A percentile compares a stretch with the other conserved stretches of the same genome.
These are phyloP conservation scores for Drosophila pseudotalamancana DNA, from an alignment of 2,888 invertebrate species.

Conservation along the genomic window DNA sequence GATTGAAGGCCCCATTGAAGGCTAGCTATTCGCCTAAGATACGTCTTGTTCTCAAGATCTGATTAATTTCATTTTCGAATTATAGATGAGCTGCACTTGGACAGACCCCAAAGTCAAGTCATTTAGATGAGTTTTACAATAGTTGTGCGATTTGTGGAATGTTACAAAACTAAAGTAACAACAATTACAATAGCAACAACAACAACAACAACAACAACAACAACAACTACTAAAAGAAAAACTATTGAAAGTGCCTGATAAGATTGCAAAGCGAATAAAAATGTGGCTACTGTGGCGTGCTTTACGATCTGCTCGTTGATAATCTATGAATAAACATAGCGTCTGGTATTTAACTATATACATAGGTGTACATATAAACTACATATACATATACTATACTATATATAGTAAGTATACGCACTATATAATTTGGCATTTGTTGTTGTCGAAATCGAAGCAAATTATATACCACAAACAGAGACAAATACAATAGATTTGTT, in stretches of 20 bases:
- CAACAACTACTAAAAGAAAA: constrained; percentile 10
- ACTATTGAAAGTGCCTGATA: constrained; percentile 32
- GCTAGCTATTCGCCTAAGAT: constrained; percentile 7
- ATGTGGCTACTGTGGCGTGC: constrained; percentile 27
- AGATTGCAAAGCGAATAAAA: constrained; percentile 33
- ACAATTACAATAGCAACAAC: background rate
- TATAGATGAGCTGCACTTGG: constrained; percentile 8
- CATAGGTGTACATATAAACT: background rate
- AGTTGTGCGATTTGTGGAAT: constrained; percentile 29
- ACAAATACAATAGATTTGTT: background rate
- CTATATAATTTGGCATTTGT: constrained; percentile 8
- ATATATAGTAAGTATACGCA: background rate
- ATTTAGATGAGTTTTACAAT: constrained; percentile 34
- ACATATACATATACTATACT: background rate
- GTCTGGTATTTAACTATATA: background rate
- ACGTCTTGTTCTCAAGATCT: constrained; percentile 15
- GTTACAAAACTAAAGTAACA: constrained; percentile 16
- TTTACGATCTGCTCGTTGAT: constrained; percentile 26
- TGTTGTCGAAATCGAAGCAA: background rate
- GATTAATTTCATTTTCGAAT: constrained; percentile 37
- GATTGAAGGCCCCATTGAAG: constrained; percentile 1
- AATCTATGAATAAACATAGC: constrained; percentile 22
- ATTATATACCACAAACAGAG: background rate
- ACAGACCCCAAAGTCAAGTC: constrained; percentile 37
- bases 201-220: background rate